phyloP scores from a whole-genome alignment of 92 coral and sea anemone genomes.

The Actinostola sp. region DNA sequence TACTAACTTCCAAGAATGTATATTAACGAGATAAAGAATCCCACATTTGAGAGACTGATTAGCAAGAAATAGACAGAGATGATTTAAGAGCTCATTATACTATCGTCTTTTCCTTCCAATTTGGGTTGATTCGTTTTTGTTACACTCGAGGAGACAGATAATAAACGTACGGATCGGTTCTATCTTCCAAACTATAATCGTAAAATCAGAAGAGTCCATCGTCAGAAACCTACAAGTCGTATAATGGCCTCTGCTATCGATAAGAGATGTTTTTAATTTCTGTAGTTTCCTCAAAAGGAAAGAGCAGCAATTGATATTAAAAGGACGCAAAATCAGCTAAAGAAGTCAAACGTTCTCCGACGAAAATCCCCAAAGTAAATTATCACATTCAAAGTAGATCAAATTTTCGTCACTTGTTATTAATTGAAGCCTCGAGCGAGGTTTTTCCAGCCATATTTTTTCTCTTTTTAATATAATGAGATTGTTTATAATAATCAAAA shows the following conservation, averaged over 20 bases:
- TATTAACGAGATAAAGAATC: conserved; percentile 18
- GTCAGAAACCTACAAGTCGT: conserved; percentile 14
- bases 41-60: conserved; percentile 12
- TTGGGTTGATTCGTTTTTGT: conserved; percentile 25
- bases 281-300: conserved; percentile 8
- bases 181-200: conserved; percentile 23
- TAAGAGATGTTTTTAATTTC: conserved; percentile 16
- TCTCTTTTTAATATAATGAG: conserved; percentile 13
- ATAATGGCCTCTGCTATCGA: conserved; percentile 12
- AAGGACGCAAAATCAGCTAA: too few relatives aligned
- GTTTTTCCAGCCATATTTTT: neutral
- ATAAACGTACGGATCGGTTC: conserved; percentile 2
- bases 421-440: conserved; percentile 30
- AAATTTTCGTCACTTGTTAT: neutral
- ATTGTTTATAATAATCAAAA: conserved; percentile 19
- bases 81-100: conserved; percentile 33
- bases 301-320: too few relatives aligned
- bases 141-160: conserved; percentile 23
- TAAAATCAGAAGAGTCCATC: conserved; percentile 19
- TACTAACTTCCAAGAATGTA: conserved; percentile 27
- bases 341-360: too few relatives aligned
- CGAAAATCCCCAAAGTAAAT: neutral
- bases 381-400: neutral
- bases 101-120: conserved; percentile 24
- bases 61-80: conserved; percentile 14